A percentile compares a stretch with the other conserved stretches of the same genome.
phyloP scores from a whole-genome alignment of 2,888 invertebrate genomes.

The Dicyrtoma fusca region DNA sequence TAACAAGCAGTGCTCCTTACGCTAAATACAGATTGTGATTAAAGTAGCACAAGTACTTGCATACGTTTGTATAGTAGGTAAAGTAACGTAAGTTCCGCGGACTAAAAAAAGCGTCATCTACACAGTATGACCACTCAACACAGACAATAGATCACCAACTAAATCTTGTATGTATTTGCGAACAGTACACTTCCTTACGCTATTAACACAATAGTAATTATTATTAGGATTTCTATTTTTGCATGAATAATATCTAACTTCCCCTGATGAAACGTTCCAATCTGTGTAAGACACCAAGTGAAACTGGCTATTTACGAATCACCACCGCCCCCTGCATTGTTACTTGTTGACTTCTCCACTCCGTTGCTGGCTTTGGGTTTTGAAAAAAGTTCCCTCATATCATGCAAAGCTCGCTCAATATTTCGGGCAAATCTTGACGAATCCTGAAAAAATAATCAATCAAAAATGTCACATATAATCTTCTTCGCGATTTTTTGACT shows the following conservation, averaged over 20 bases:
- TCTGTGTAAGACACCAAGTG: slow-evolving; percentile 13
- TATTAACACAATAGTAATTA: background rate
- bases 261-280: background rate
- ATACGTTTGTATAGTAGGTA: background rate
- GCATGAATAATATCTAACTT: background rate
- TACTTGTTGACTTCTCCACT: slow-evolving; percentile 6
- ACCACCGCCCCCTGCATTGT: slow-evolving; percentile 17
- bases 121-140: slow-evolving; percentile 19
- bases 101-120: slow-evolving; percentile 7
- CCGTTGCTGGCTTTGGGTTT: slow-evolving; percentile 19
- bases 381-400: slow-evolving; percentile 72
- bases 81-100: no score
- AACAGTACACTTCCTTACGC: background rate
- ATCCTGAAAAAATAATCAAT: slow-evolving; percentile 66
- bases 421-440: slow-evolving; percentile 76
- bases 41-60: background rate
- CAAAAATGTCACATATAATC: no score
- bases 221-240: no score
- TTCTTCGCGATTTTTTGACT: no score
- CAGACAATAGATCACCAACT: slow-evolving; percentile 20
- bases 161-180: background rate
- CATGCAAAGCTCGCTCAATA: slow-evolving; percentile 72
- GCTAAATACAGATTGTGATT: background rate
- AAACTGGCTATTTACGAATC: slow-evolving; percentile 23
- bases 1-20: background rate